These are phyloP conservation scores for Halichondria panicea DNA, from an alignment of 37 sponge, comb jelly and placozoan genomes.

Conservation along the genomic window DNA sequence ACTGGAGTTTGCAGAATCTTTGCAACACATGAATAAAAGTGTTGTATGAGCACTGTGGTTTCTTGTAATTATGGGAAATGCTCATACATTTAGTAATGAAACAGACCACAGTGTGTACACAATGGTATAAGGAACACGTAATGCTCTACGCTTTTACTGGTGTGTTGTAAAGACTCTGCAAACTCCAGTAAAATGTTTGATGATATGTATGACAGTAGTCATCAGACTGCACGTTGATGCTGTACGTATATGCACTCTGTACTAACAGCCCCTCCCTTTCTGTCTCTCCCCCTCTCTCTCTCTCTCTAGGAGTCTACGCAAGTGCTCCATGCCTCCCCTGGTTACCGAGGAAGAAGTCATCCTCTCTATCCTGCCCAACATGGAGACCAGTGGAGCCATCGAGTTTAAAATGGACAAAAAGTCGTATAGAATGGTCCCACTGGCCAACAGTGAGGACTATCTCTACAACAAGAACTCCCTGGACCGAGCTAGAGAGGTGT, in stretches of 20 bases:
- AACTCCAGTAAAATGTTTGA: too few relatives aligned
- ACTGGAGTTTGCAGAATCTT: too few relatives aligned
- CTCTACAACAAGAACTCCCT: slow-evolving; percentile 65
- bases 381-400: slow-evolving; percentile 63
- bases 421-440: slow-evolving; percentile 75
- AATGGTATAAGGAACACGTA: too few relatives aligned
- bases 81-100: too few relatives aligned
- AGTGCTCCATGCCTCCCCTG: not conserved
- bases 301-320: slow-evolving; percentile 40
- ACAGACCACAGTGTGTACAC: too few relatives aligned
- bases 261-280: not conserved
- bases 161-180: too few relatives aligned
- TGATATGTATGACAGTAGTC: too few relatives aligned
- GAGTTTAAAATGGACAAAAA: slow-evolving; percentile 83
- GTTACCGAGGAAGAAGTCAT: slow-evolving; percentile 32
- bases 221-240: not conserved
- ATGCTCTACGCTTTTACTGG: too few relatives aligned
- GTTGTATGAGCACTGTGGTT: too few relatives aligned
- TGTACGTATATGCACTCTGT: not conserved
- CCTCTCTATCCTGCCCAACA: slow-evolving; percentile 15
- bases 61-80: too few relatives aligned
- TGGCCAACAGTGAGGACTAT: slow-evolving; percentile 78
- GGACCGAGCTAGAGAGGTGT: slow-evolving; percentile 55
- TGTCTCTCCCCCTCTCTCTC: not conserved
- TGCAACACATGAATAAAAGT: too few relatives aligned